These are phyloP conservation scores for Paramormyrops kingsleyae DNA, from an alignment of 2,113 vertebrate species.

Conservation along the genomic window DNA sequence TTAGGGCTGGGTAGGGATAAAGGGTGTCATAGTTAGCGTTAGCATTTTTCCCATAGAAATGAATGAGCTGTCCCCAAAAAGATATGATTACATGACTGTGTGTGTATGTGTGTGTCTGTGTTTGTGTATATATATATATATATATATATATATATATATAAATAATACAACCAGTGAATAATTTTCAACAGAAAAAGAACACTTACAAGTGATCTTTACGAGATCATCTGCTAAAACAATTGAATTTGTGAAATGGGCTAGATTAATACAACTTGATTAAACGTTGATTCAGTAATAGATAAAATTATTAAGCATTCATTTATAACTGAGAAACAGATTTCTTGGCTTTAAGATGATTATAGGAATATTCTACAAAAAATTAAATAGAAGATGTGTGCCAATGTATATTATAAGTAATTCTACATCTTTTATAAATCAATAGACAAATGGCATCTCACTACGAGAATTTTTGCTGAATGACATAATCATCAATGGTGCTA, in stretches of 20 bases:
- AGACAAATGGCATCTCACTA: slow-evolving; percentile 37
- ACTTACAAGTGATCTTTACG: slow-evolving; percentile 43
- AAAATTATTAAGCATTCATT: slow-evolving; percentile 35
- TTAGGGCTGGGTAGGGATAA: no score
- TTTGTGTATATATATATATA: no score
- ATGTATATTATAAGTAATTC: slow-evolving; percentile 38
- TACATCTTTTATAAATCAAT: slow-evolving; percentile 40
- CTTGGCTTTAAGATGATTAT: slow-evolving; percentile 32
- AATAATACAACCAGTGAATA: neutral
- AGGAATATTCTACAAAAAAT: slow-evolving; percentile 19
- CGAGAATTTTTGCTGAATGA: slow-evolving; percentile 19
- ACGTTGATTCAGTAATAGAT: slow-evolving; percentile 31
- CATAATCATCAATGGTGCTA: slow-evolving; percentile 6
- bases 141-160: no score
- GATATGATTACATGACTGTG: no score
- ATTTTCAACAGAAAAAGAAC: slow-evolving; percentile 34
- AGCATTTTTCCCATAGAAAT: no score
- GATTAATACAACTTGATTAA: slow-evolving; percentile 29
- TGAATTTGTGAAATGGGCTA: slow-evolving; percentile 27
- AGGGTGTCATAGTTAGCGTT: no score
- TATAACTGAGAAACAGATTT: slow-evolving; percentile 49
- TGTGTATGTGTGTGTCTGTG: neutral
- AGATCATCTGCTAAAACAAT: slow-evolving; percentile 42
- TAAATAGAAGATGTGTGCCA: slow-evolving; percentile 21
- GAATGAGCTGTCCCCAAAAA: no score